Conservation (phyloP, 2,113 vertebrate species). For the Acrocephalus arundinaceus region DNA sequence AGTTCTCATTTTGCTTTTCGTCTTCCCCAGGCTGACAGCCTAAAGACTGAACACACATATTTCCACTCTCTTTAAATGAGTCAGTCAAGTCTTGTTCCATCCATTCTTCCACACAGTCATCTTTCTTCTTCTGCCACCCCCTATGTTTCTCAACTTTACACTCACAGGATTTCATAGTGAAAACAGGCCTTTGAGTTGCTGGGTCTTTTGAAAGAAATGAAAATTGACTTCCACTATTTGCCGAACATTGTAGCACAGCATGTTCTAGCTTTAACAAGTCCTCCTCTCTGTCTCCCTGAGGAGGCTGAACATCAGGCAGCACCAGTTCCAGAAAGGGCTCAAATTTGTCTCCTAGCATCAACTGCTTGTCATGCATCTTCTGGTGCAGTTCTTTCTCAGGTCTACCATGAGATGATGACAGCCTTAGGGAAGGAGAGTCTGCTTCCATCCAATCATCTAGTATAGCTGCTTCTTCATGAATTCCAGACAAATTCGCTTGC, state of each 20-base stretch:
- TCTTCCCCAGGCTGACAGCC: background rate
- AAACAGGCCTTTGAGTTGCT: background rate
- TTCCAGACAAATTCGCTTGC: slow-evolving; percentile 6
- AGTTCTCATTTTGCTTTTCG: background rate
- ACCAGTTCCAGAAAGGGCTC: background rate
- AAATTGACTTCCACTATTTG: background rate
- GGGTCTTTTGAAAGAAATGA: background rate
- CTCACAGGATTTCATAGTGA: background rate
- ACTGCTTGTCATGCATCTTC: background rate
- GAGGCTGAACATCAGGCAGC: background rate
- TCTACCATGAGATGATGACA: background rate
- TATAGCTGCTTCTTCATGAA: background rate
- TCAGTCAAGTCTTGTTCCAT: background rate
- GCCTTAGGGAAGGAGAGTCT: background rate
- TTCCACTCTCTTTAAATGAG: background rate
- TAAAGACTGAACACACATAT: background rate
- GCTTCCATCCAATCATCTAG: slow-evolving; percentile 7
- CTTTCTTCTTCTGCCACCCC: background rate
- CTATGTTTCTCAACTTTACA: background rate
- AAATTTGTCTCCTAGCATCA: background rate
- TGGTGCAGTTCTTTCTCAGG: background rate
- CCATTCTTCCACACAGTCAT: background rate
- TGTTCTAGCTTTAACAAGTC: background rate
- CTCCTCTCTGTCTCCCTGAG: background rate
- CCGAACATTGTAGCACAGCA: background rate